phyloP scores from a whole-genome alignment of 92 coral and sea anemone genomes.

The Parazoanthus swiftii region DNA sequence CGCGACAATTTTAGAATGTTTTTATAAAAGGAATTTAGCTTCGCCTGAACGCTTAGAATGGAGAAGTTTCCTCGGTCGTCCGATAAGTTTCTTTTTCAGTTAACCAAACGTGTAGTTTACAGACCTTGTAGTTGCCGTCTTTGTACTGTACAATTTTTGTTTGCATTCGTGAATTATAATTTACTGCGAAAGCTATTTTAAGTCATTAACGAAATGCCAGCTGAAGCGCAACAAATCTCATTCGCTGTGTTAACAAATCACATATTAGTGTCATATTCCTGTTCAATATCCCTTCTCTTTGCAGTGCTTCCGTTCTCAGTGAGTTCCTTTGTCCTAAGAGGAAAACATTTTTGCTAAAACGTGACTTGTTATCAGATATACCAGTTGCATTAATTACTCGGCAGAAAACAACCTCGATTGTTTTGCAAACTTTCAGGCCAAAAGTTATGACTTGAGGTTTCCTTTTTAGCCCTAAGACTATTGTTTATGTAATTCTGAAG shows the following conservation, averaged over 20 bases:
- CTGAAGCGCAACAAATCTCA: conserved; percentile 22
- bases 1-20: neutral
- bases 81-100: conserved; percentile 30
- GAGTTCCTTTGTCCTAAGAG: conserved; percentile 1
- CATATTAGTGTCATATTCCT: conserved; percentile 16
- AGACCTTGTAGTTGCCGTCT: conserved; percentile 21
- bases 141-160: conserved; percentile 35
- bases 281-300: neutral
- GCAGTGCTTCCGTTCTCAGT: conserved; percentile 9
- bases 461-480: neutral
- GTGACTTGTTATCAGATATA: conserved; percentile 31
- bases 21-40: neutral
- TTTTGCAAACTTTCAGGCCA: conserved; percentile 8
- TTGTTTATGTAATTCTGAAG: neutral
- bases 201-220: conserved; percentile 14
- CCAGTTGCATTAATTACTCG: conserved; percentile 1
- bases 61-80: neutral
- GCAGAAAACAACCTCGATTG: conserved; percentile 32
- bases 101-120: conserved; percentile 13
- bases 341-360: conserved; percentile 12
- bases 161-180: conserved; percentile 26
- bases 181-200: conserved; percentile 6
- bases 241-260: conserved; percentile 12
- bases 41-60: neutral
- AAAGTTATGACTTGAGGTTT: conserved; percentile 7